Evolutionary conservation across 92 coral and sea anemone species (phyloP).

Genomic region (Actinernus sp.): DNA sequence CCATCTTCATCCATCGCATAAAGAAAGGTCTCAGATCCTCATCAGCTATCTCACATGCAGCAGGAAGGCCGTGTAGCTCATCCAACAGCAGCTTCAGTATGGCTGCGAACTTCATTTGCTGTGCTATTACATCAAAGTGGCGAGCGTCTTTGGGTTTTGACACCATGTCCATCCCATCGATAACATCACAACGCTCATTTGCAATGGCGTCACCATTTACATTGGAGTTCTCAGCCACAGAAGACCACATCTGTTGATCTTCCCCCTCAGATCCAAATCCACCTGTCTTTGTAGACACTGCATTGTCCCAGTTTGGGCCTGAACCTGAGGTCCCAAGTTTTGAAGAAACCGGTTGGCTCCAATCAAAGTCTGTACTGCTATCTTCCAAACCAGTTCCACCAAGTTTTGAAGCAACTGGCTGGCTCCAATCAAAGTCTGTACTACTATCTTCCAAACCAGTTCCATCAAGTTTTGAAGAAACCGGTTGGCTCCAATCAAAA

Average conservation of each 20-base stretch:
- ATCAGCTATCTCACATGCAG: slow-evolving; percentile 92
- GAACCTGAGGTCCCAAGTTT: slow-evolving; percentile 27
- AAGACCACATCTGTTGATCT: slow-evolving; percentile 27
- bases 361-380: slow-evolving; percentile 57
- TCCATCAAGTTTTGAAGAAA: slow-evolving; percentile 73
- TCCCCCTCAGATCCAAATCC: slow-evolving; percentile 38
- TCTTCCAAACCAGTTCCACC: slow-evolving; percentile 58
- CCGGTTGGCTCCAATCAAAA: slow-evolving; percentile 89
- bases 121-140: slow-evolving; percentile 86
- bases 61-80: slow-evolving; percentile 92
- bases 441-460: slow-evolving; percentile 53
- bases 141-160: slow-evolving; percentile 69
- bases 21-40: slow-evolving; percentile 93
- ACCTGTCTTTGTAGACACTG: slow-evolving; percentile 24
- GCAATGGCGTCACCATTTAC: slow-evolving; percentile 15
- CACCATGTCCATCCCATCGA: neutral
- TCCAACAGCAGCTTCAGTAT: slow-evolving; percentile 85
- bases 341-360: slow-evolving; percentile 70
- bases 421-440: slow-evolving; percentile 85
- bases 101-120: slow-evolving; percentile 96
- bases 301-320: neutral
- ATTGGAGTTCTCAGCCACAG: slow-evolving; percentile 5
- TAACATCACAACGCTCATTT: slow-evolving; percentile 1
- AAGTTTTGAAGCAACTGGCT: slow-evolving; percentile 84
- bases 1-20: slow-evolving; percentile 94